Conservation (phyloP, 2,113 vertebrate species). For the Zosterops japonicus region DNA sequence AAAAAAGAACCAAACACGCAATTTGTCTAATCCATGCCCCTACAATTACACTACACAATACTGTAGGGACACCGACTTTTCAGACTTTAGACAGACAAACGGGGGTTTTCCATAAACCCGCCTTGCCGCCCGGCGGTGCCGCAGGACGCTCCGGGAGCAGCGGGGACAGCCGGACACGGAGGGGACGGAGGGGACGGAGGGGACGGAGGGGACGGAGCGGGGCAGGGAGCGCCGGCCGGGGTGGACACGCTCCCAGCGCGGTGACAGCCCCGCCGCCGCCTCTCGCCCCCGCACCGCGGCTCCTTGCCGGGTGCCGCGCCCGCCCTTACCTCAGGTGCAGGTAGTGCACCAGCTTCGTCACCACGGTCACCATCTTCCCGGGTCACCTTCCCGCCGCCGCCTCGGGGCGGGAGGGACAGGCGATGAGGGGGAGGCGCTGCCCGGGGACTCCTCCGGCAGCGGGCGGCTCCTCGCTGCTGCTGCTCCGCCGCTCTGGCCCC, state of each 20-base stretch:
- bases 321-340: slow-evolving; percentile 73
- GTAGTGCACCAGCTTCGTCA: slow-evolving; percentile 71
- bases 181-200: background rate
- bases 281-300: fast-evolving
- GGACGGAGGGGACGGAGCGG: background rate
- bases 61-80: fast-evolving
- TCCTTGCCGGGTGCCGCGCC: background rate
- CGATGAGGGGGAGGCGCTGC: background rate
- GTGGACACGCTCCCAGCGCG: background rate
- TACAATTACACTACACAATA: fast-evolving
- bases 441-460: background rate
- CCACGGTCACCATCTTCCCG: slow-evolving; percentile 67
- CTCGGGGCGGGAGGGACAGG: background rate
- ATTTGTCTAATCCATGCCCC: too few species aligned
- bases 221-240: background rate
- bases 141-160: background rate
- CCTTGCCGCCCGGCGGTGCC: fast-evolving
- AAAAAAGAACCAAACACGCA: fast-evolving
- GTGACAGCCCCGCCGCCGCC: fast-evolving
- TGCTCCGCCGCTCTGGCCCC: background rate
- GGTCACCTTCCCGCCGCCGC: background rate
- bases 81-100: fast-evolving
- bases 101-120: fast-evolving
- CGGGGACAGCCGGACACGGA: fast-evolving
- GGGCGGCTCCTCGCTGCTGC: background rate